phyloP scores from a whole-genome alignment of 2,113 vertebrate species.

The Cnemophilus loriae region DNA sequence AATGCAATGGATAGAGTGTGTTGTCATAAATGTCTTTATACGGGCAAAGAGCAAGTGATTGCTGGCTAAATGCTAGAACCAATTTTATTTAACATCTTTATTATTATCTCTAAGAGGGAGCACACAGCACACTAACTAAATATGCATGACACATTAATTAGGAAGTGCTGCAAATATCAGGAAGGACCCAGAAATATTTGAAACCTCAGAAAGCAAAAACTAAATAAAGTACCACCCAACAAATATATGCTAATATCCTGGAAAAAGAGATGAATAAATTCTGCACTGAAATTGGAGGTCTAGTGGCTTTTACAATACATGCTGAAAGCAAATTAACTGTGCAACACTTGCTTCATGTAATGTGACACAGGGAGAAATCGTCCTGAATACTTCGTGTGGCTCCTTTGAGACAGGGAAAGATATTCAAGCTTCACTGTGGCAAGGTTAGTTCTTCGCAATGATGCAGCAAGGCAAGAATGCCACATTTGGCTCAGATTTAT shows the following conservation, averaged over 20 bases:
- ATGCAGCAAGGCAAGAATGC: background rate
- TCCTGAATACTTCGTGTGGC: background rate
- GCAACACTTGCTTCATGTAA: background rate
- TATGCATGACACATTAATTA: background rate
- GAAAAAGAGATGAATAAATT: background rate
- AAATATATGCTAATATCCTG: background rate
- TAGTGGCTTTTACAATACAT: background rate
- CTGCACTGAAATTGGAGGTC: background rate
- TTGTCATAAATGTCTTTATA: background rate
- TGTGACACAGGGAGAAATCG: background rate
- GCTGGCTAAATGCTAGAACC: background rate
- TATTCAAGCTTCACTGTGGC: background rate
- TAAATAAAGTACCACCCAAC: background rate
- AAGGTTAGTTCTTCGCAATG: background rate
- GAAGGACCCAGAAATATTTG: background rate
- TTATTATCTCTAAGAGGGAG: background rate
- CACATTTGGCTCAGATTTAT: background rate
- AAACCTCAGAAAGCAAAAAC: background rate
- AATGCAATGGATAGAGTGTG: background rate
- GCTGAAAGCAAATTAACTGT: background rate
- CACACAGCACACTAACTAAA: background rate
- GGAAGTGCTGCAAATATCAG: background rate
- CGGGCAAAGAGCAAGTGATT: background rate
- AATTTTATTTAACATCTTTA: background rate
- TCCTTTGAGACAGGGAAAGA: background rate